Evolutionary conservation across 2,888 invertebrate species (phyloP), one percentile per base, ranked within the genome.

Genomic region (Tetragnatha montana): DNA sequence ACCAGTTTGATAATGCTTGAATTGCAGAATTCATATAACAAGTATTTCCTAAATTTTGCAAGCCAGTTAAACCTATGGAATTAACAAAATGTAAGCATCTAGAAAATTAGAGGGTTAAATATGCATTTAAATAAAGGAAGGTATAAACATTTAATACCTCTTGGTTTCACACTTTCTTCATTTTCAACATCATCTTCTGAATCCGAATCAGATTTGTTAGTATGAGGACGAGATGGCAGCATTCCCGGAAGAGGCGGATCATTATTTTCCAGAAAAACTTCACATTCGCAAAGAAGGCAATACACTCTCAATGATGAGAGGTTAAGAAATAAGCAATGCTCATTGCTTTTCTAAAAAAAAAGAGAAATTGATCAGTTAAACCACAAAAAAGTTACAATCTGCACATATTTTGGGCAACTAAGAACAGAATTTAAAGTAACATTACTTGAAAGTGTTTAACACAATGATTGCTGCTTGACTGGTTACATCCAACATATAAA

Each of bases 1-100:
- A 92, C 94, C 94, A 94, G 94, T 99, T 98, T 92, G 98, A 98
- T 21, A 99, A 95, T 0, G 98, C 98, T 93, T 99, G 99, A 10
- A 99, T 94, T 0, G 99, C 99, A 0, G 99, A 96, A 94, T 99
- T 99, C 98, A 99, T 98, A 93, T 99, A 99, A 94, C 99, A 99
- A 0, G 99, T 99, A 94, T 99, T 99, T 91, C 99, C 99, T 92
- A 99, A 96, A 94, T 99, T 99, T 93, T 98, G 97, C 6, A 99
- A 95, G 0, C 99, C 99, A 73, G 98, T 97, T 51, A 98, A 94
- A 86, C 98, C 98, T 94, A 51, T 80, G 19, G 60, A 47, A 73
- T 73, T 71, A 0, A 21, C 51, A 82, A 73, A 19, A 17, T 17
- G 60, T 17, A 60, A 60, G 60, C 17, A 60, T 60, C 4, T 60